Evolutionary conservation across 2,797 vertebrate genomes (phyloP).

Genomic region (Fistularia tabacaria): DNA sequence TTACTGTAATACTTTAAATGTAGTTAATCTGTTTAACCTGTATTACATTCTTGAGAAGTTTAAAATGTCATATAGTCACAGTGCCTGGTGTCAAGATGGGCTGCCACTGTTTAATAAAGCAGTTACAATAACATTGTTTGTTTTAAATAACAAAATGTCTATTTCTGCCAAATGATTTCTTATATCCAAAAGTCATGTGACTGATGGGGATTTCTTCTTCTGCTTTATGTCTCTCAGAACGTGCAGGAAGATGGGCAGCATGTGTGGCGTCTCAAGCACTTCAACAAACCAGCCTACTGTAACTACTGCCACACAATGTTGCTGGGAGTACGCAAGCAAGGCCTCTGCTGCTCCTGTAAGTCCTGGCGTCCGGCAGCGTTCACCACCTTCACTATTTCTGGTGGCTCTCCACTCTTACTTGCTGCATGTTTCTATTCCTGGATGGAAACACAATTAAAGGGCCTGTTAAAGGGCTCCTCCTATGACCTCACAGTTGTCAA

Average conservation of each 20-base stretch:
- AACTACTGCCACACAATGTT: slow-evolving; percentile 93
- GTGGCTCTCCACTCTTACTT: background rate
- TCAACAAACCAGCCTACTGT: slow-evolving; percentile 96
- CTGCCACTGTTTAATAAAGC: too few relatives aligned
- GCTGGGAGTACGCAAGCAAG: slow-evolving; percentile 91
- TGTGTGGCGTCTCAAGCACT: slow-evolving; percentile 92
- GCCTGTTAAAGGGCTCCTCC: too few relatives aligned
- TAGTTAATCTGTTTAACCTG: too few relatives aligned
- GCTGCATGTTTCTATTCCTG: too few relatives aligned
- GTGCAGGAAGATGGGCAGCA: slow-evolving; percentile 90
- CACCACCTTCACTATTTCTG: background rate
- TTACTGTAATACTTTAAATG: too few relatives aligned
- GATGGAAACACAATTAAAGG: too few relatives aligned
- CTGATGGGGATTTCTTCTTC: background rate
- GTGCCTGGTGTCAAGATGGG: too few relatives aligned
- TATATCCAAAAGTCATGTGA: background rate
- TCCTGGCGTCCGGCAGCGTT: slow-evolving; percentile 2
- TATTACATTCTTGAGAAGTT: too few relatives aligned
- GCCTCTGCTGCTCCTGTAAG: slow-evolving; percentile 92
- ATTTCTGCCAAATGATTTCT: too few relatives aligned
- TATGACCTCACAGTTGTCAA: too few relatives aligned
- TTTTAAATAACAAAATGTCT: background rate
- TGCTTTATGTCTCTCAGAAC: slow-evolving; percentile 53
- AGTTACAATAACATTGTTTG: too few relatives aligned
- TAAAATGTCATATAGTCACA: too few relatives aligned